Evolutionary conservation across 1,140 invertebrate species (phyloP), one percentile per base, ranked within the genome.

Genomic region (Neelides sp.): DNA sequence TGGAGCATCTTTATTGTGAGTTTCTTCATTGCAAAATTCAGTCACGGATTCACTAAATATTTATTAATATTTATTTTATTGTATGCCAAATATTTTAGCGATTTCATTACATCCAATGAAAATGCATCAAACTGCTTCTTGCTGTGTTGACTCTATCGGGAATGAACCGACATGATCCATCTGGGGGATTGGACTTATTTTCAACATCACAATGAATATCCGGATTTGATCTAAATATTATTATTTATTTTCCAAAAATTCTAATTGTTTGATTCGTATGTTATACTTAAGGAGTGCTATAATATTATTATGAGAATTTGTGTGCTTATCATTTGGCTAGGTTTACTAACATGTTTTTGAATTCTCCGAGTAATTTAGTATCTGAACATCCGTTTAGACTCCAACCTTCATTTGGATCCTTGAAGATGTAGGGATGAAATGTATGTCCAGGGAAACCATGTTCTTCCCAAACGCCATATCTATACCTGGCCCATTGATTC

Each of bases 1-100:
- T 1, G 68, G 70, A 1, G 65, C 60, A 13, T 59, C 40, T 23
- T 34, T 45, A 47, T 71, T 64, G 55, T 71, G 71, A 13, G 62
- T 58, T 1, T 55, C 39, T 17, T 64, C 58, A 49, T 69, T 62
- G 48, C 70, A 71, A 50, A 71, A 71, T 23, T 64, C 48, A 4
- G 36, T 34, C 4, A 61, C 53, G 10, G 19, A 36, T 8, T 49
- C 40, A 13, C n/a, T n/a, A n/a, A n/a, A n/a, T n/a, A n/a, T n/a
- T n/a, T n/a, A n/a, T n/a, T n/a, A n/a, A n/a, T n/a, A n/a, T n/a
- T n/a, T n/a, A n/a, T n/a, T n/a, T n/a, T n/a, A n/a, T n/a, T n/a
- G n/a, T n/a, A n/a, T n/a, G n/a, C n/a, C n/a, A n/a, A n/a, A n/a
- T n/a, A n/a, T n/a, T n/a, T n/a, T n/a, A n/a, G n/a, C n/a, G n/a